These are phyloP conservation scores for Microdon myrmicae DNA, from an alignment of 2,888 invertebrate genomes.

Conservation along the genomic window DNA sequence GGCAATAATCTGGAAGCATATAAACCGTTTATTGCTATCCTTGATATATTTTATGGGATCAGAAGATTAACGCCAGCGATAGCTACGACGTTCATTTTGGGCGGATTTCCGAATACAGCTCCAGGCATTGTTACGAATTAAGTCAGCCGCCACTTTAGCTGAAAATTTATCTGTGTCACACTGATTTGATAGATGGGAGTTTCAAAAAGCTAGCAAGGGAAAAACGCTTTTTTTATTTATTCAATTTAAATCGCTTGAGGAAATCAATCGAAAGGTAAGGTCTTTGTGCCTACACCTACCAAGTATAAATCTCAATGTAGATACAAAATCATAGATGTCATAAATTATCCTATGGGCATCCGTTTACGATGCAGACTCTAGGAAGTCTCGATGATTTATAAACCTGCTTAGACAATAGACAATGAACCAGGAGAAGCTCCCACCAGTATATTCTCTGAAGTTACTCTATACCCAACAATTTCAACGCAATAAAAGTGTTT, in stretches of 20 bases:
- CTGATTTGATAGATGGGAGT: conserved; percentile 44
- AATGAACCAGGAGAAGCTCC: conserved; percentile 7
- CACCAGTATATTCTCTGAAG: not conserved
- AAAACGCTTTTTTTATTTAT: conserved; percentile 24
- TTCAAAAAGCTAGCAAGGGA: conserved; percentile 11
- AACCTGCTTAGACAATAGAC: conserved; percentile 24
- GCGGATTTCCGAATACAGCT: conserved; percentile 1
- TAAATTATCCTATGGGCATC: conserved; percentile 27
- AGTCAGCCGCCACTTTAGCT: conserved; percentile 46
- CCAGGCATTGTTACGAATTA: conserved; percentile 40
- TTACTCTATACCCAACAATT: not conserved
- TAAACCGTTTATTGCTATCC: conserved; percentile 49
- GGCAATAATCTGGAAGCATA: conserved; percentile 29
- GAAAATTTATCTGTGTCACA: conserved; percentile 42
- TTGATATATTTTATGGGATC: conserved; percentile 51
- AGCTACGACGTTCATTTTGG: conserved; percentile 27
- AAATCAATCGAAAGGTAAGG: conserved; percentile 39
- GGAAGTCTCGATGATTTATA: conserved; percentile 37
- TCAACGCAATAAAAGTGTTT: conserved; percentile 9
- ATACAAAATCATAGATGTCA: conserved; percentile 13
- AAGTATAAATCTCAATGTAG: conserved; percentile 20
- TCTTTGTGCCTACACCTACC: conserved; percentile 11
- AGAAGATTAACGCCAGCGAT: conserved; percentile 50
- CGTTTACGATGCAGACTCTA: conserved; percentile 28
- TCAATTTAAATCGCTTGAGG: conserved; percentile 48